Conservation (phyloP, 2,113 vertebrate species). For the Coturnix japonica region DNA sequence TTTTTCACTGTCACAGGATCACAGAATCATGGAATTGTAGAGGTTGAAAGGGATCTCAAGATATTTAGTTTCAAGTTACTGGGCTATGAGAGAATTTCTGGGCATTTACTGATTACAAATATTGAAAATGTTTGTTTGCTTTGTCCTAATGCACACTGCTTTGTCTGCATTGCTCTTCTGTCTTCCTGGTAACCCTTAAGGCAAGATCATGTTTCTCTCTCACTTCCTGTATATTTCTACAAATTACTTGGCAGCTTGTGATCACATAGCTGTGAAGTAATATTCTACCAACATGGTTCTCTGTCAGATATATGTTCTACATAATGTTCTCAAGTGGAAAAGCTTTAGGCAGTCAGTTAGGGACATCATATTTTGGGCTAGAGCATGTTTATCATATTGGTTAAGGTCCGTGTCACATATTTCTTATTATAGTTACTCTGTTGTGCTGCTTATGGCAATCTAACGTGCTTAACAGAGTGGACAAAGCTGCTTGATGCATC, state of each 20-base stretch:
- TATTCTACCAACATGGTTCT: neutral
- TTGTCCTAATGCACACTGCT: neutral
- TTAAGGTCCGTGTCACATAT: neutral
- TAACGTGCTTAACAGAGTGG: neutral
- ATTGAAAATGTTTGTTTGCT: neutral
- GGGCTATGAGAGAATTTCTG: neutral
- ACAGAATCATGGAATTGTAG: no score
- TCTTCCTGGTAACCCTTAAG: neutral
- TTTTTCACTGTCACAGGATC: neutral
- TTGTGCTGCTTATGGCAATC: neutral
- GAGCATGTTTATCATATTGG: neutral
- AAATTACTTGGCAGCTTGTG: constrained; percentile 32
- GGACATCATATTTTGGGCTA: neutral
- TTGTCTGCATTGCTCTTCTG: neutral
- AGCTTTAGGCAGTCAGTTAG: neutral
- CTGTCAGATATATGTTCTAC: neutral
- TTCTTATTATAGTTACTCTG: neutral
- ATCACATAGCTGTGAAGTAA: constrained; percentile 40
- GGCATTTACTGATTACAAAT: neutral
- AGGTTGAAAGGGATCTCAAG: no score
- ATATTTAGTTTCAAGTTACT: neutral
- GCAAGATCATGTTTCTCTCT: neutral
- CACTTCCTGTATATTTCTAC: neutral
- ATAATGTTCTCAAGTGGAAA: constrained; percentile 17
- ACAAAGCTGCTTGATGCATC: neutral